phyloP scores from a whole-genome alignment of 2,113 vertebrate species.

The Amia ocellicauda region DNA sequence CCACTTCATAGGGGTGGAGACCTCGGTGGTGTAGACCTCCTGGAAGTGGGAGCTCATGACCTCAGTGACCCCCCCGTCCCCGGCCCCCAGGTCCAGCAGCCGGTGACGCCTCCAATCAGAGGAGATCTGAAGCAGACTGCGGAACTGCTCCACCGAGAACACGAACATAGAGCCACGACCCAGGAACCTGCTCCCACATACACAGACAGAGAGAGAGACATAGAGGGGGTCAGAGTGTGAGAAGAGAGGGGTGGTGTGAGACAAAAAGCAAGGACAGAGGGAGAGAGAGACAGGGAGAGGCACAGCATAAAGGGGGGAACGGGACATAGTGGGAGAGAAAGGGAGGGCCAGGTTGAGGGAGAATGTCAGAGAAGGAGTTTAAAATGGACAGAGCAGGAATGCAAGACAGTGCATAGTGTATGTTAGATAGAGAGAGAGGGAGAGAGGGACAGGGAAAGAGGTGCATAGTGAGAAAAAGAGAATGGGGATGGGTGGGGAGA shows the following conservation, averaged over 20 bases:
- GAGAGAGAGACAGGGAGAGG: neutral
- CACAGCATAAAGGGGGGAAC: too few species aligned
- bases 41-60: constrained; percentile 89
- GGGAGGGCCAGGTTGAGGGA: too few species aligned
- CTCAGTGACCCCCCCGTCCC: constrained; percentile 91
- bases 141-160: constrained; percentile 90
- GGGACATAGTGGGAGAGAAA: too few species aligned
- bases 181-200: constrained; percentile 90
- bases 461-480: neutral
- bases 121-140: constrained; percentile 76
- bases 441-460: too few species aligned
- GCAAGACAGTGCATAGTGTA: too few species aligned
- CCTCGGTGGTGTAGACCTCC: constrained; percentile 90
- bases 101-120: constrained; percentile 84
- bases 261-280: neutral
- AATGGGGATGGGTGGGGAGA: neutral
- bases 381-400: too few species aligned
- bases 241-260: neutral
- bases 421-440: neutral
- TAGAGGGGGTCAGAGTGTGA: neutral
- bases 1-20: constrained; percentile 95
- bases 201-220: neutral
- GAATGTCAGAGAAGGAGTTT: too few species aligned
- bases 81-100: constrained; percentile 92
- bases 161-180: constrained; percentile 97